These are phyloP conservation scores for Brachirus orientalis DNA, from an alignment of 2,113 vertebrate genomes.

Conservation along the genomic window DNA sequence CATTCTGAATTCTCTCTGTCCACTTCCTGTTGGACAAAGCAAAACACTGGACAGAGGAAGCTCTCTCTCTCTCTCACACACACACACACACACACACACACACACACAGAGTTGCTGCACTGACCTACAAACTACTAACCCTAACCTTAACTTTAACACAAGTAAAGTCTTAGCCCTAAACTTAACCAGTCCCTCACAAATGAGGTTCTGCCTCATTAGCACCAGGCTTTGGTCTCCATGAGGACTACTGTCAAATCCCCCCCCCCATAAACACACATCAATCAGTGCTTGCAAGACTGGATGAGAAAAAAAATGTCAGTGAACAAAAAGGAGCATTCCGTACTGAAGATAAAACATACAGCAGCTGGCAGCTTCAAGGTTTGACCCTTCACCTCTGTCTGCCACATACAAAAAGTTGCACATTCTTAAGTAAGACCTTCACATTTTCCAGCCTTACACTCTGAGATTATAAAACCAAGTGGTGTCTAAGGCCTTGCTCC, in stretches of 20 bases:
- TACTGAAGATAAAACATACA: neutral
- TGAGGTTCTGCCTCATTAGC: too few species aligned
- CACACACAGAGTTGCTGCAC: neutral
- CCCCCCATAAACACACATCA: neutral
- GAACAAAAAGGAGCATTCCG: slow-evolving; percentile 2
- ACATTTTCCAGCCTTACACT: slow-evolving; percentile 19
- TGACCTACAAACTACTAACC: too few species aligned
- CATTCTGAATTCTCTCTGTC: slow-evolving; percentile 31
- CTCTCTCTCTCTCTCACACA: neutral
- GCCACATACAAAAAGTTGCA: slow-evolving; percentile 10
- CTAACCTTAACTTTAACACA: too few species aligned
- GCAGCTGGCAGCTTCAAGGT: slow-evolving; percentile 14
- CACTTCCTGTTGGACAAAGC: slow-evolving; percentile 10
- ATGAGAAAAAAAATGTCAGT: slow-evolving; percentile 17
- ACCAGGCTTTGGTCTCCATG: too few species aligned
- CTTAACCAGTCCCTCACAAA: too few species aligned
- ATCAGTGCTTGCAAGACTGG: neutral
- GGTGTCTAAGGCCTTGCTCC: slow-evolving; percentile 37
- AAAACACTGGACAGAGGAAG: slow-evolving; percentile 29
- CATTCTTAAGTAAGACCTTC: slow-evolving; percentile 47
- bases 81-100: too few species aligned
- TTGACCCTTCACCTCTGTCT: slow-evolving; percentile 11
- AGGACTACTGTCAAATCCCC: too few species aligned
- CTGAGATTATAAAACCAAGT: slow-evolving; percentile 40
- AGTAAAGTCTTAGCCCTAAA: too few species aligned